A percentile compares a stretch with the other conserved stretches of the same genome.
Conservation (phyloP, 2,113 vertebrate species). For the Lamprotornis superbus region DNA sequence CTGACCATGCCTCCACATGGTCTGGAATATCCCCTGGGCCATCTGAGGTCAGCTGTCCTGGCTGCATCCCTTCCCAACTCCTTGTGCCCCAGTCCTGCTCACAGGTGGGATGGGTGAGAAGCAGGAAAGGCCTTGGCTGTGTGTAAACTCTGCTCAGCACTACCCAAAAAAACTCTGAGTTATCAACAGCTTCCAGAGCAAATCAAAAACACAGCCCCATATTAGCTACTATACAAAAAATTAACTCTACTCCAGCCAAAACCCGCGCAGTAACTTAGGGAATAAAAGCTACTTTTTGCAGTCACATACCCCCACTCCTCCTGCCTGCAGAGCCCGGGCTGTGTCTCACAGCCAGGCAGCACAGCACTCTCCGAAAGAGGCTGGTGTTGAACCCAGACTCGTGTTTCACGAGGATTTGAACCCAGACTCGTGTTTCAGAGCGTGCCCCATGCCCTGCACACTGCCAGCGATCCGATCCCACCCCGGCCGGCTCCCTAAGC, state of each 20-base stretch:
- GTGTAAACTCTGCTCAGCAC: neutral
- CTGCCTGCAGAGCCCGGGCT: neutral
- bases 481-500: neutral
- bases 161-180: neutral
- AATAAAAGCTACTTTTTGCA: neutral
- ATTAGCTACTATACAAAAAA: neutral
- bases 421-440: neutral
- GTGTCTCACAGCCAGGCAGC: neutral
- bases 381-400: neutral
- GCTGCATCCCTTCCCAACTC: neutral
- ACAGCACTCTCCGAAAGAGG: neutral
- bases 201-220: neutral
- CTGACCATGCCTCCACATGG: neutral
- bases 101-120: neutral
- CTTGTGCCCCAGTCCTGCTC: neutral
- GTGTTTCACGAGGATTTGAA: neutral
- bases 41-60: neutral
- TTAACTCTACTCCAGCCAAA: neutral
- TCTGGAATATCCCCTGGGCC: neutral
- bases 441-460: neutral
- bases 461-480: neutral
- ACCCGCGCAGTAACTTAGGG: rapidly evolving
- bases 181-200: neutral
- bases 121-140: neutral
- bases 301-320: neutral